phyloP scores from a whole-genome alignment of 2,113 vertebrate genomes.

The Phylloscopus trochilus region DNA sequence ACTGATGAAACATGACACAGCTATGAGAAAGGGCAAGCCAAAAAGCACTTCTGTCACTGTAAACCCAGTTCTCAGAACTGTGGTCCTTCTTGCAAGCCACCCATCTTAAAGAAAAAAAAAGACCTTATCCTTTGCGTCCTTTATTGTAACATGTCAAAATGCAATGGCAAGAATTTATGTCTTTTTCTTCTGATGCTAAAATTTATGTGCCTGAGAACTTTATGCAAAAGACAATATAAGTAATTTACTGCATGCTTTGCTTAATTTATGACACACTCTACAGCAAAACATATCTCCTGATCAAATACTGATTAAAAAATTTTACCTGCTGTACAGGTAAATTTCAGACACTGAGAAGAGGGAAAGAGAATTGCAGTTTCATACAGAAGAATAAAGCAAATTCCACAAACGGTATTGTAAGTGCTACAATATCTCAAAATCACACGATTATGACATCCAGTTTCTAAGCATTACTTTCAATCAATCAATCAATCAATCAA shows the following conservation, averaged over 20 bases:
- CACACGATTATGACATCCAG: not conserved
- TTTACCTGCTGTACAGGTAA: not conserved
- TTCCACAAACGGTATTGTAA: rapidly evolving
- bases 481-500: too few species aligned
- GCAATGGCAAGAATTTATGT: not conserved
- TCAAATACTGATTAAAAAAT: not conserved
- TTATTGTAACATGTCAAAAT: not conserved
- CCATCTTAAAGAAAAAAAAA: not conserved
- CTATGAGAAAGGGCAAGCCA: not conserved
- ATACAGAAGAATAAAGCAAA: not conserved
- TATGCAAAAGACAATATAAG: not conserved
- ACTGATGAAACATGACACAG: conserved; percentile 1
- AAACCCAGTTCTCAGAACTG: not conserved
- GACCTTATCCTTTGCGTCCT: not conserved
- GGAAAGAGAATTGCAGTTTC: not conserved
- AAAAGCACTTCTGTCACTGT: not conserved
- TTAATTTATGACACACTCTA: not conserved
- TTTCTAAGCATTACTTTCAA: not conserved
- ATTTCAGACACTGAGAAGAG: not conserved
- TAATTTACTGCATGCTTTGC: not conserved
- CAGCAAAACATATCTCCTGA: not conserved
- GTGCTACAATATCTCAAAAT: not conserved
- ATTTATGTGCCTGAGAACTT: not conserved
- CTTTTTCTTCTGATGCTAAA: not conserved
- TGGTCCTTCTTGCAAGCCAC: not conserved